phyloP scores from a whole-genome alignment of 2,888 invertebrate genomes.

The Drosophila bunnanda region DNA sequence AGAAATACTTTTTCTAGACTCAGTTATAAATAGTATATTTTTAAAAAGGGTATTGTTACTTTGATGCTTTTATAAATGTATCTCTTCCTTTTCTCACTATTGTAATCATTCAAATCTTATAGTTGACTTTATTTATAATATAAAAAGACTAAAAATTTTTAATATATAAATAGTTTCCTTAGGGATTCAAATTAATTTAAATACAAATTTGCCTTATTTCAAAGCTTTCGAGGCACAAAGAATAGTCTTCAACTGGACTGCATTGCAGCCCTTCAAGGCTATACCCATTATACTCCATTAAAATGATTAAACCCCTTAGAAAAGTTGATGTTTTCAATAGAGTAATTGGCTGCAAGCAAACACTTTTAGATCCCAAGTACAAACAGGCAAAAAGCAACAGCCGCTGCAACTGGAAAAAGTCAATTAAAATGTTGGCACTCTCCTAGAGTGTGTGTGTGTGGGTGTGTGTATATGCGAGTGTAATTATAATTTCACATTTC shows the following conservation, averaged over 20 bases:
- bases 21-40: not conserved
- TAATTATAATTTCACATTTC: constrained; percentile 65
- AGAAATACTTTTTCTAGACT: not conserved
- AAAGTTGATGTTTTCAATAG: constrained; percentile 14
- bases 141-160: too few relatives aligned
- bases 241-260: not conserved
- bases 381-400: constrained; percentile 10
- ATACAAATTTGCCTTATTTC: too few relatives aligned
- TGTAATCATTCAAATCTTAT: too few relatives aligned
- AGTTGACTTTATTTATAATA: too few relatives aligned
- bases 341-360: constrained; percentile 32
- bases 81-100: too few relatives aligned
- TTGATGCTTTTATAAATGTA: too few relatives aligned
- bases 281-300: constrained; percentile 12
- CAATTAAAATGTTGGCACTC: constrained; percentile 55
- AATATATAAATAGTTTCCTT: too few relatives aligned
- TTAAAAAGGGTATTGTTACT: too few relatives aligned
- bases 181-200: not conserved
- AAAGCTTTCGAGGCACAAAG: too few relatives aligned
- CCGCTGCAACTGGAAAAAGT: constrained; percentile 41
- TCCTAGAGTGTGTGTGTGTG: constrained; percentile 7
- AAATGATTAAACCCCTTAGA: constrained; percentile 18
- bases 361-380: constrained; percentile 17
- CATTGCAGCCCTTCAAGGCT: not conserved
- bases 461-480: constrained; percentile 3